Base-by-base conservation (phyloP, 2,888 invertebrate species). In the Drosophila kambysellisi region DNA sequence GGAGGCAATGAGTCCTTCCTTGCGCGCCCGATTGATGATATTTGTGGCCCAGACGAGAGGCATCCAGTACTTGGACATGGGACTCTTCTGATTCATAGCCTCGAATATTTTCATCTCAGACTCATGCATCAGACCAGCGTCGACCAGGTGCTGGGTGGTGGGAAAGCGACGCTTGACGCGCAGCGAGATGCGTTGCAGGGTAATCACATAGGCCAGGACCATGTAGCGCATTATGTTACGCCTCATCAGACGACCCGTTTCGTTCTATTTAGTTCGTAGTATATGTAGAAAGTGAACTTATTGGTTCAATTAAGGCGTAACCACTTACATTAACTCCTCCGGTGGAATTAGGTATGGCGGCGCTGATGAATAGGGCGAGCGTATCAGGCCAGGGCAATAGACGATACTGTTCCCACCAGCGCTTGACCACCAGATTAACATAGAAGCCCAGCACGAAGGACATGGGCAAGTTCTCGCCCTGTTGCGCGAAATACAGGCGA, bases 361-460 rank as follows among this genome's bases (percentile, higher is more conserved):
- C 97, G 88, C 97, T 97, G 93, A 98, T 96, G 94, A 98, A 98
- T 76, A 98, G 95, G 52, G 97, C 98, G 87, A 98, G 94, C 74
- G 97, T 97, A 94, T 98, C 98, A 0, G 98, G 98, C 98, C 98
- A 98, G 7, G 98, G 98, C 79, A 98, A 94, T 75, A 97, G 94
- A 93, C 96, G 96, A 94, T 98, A 98, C 93, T 98, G 98, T 92
- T 98, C 97, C 98, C 98, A 98, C 98, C 98, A 98, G 88, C 98
- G 95, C 91, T 97, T 96, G 83, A 98, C 98, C 61, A 98, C 96
- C 86, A 98, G 95, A 89, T 96, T 97, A 79, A 98, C 98, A 94
- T 98, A 98, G 94, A 99, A 98, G 69, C 98, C 98, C 82, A 99
- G 95, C 63, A 98, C 98, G 94, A 99, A 98, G 37, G 98, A 97